Evolutionary conservation across 2,797 vertebrate species (phyloP).

Genomic region (Acomys russatus): DNA sequence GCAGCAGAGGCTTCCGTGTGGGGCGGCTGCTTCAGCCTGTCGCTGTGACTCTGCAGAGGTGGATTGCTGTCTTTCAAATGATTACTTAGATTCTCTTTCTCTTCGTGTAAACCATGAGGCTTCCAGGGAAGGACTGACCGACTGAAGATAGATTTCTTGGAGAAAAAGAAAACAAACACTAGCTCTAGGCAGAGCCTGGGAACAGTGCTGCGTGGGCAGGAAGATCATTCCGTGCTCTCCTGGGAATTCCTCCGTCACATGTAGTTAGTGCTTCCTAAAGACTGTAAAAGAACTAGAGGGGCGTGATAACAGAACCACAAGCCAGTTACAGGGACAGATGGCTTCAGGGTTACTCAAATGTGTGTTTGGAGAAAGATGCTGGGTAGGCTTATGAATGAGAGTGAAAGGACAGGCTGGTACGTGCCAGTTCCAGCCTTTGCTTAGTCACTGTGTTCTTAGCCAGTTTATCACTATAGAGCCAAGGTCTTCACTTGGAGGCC

Average conservation of each 20-base stretch:
- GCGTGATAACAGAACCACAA: neutral
- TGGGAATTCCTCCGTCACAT: neutral
- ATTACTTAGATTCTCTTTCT: neutral
- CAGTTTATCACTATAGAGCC: neutral
- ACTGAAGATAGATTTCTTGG: neutral
- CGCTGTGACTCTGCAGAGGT: neutral
- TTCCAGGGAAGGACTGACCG: neutral
- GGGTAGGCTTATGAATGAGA: neutral
- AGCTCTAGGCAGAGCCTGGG: neutral
- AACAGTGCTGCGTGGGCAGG: neutral
- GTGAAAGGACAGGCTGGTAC: neutral
- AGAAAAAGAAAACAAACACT: neutral
- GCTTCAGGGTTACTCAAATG: neutral
- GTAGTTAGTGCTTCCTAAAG: neutral
- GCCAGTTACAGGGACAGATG: neutral
- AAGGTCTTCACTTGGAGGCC: neutral
- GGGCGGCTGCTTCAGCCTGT: neutral
- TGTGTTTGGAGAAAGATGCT: neutral
- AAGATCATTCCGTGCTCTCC: too few relatives aligned
- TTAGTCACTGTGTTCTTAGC: neutral
- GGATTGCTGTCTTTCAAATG: neutral
- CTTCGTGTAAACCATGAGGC: neutral
- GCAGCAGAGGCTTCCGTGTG: neutral
- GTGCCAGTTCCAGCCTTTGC: neutral
- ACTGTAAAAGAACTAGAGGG: neutral